Evolutionary conservation across 1,140 invertebrate genomes (phyloP).

Genomic region (Sipha flava): DNA sequence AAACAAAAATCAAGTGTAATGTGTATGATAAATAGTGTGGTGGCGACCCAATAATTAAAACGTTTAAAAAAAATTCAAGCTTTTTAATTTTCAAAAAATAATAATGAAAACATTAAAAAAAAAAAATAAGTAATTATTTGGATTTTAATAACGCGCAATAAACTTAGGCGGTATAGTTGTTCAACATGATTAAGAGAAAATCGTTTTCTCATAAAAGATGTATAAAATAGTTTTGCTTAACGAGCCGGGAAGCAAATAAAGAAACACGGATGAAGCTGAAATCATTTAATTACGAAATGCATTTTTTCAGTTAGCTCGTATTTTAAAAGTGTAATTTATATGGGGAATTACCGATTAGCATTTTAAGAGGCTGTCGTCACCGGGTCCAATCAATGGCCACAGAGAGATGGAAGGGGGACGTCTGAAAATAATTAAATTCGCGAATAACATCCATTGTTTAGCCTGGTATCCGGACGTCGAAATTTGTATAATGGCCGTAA

Average conservation of each 20-base stretch:
- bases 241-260: background rate
- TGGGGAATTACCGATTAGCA: background rate
- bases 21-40: background rate
- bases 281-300: conserved; percentile 1
- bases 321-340: background rate
- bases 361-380: background rate
- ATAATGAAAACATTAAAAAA: no score
- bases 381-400: no score
- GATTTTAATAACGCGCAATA: background rate
- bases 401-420: background rate
- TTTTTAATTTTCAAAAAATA: background rate
- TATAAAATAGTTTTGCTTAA: background rate
- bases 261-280: background rate
- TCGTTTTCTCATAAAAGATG: background rate
- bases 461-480: no score
- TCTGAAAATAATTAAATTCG: background rate
- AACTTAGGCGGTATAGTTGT: background rate
- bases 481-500: background rate
- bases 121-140: conserved; percentile 11
- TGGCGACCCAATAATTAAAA: background rate
- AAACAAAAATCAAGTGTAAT: background rate
- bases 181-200: background rate
- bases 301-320: background rate
- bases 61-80: background rate
- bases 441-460: background rate